These are phyloP conservation scores for Aphelinus certus DNA, from an alignment of 1,140 invertebrate species.

Conservation along the genomic window DNA sequence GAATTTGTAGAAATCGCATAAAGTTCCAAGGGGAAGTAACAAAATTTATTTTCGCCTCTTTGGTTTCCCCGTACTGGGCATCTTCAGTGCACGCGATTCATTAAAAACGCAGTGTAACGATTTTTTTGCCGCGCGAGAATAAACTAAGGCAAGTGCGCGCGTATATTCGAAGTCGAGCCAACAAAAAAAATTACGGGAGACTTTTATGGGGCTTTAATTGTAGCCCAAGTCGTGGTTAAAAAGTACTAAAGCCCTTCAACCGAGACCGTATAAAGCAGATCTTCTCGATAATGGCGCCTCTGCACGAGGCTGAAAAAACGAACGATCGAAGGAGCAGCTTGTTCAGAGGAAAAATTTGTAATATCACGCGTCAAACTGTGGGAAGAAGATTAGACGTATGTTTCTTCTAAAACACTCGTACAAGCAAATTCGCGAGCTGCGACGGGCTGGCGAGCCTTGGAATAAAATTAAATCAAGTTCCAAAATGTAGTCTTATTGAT, in stretches of 20 bases:
- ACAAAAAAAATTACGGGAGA: constrained; percentile 59
- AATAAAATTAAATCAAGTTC: too few species aligned
- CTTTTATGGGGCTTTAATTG: constrained; percentile 62
- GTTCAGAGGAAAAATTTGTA: too few species aligned
- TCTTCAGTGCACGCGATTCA: constrained; percentile 47
- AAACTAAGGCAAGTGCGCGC: constrained; percentile 35
- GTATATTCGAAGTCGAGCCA: neutral
- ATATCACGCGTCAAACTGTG: too few species aligned
- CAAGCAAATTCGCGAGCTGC: too few species aligned
- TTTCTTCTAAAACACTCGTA: too few species aligned
- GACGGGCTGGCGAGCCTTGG: too few species aligned
- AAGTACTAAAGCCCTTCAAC: constrained; percentile 59
- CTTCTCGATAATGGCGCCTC: constrained; percentile 28
- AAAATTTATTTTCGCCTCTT: neutral
- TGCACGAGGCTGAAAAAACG: too few species aligned
- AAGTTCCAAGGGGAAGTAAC: constrained; percentile 11
- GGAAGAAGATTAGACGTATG: too few species aligned
- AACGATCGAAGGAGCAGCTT: too few species aligned
- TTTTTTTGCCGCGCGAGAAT: constrained; percentile 45
- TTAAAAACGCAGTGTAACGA: constrained; percentile 54
- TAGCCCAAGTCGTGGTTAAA: constrained; percentile 60
- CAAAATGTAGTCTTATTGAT: too few species aligned
- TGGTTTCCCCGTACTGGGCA: constrained; percentile 7
- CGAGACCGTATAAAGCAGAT: constrained; percentile 31
- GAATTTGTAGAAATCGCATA: constrained; percentile 32